Base-by-base conservation (phyloP, 2,797 vertebrate species). In the Pangasius larnaudii region DNA sequence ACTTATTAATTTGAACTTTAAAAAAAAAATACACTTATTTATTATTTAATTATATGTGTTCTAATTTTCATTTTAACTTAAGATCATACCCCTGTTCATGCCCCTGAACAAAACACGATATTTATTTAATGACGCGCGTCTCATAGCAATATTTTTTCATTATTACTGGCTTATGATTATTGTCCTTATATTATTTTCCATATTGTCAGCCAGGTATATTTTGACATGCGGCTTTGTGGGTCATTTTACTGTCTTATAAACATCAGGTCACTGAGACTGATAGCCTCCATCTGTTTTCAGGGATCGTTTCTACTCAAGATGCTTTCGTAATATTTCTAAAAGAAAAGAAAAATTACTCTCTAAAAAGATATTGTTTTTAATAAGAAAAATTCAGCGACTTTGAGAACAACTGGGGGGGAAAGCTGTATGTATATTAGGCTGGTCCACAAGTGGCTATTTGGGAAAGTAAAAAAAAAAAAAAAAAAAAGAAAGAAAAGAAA, bases 381-480 rank as follows among this genome's bases (percentile, higher is more conserved):
- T 77, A n/a, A 49, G 3, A 86, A 33, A 85, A 65, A 56, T 27
- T 42, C 18, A 8, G 33, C 2, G 33, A 81, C 10, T 86, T 75
- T 30, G 16, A 36, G 75, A 80, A 61, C 13, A 67, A 88, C 10
- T 65, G 33, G 9, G 7, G 46, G 10, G 2, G 30, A 89, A 89
- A 86, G 85, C 88, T 89, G 88, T 89, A 89, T 89, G 88, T 78
- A 86, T 89, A 89, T 89, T 46, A 84, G 79, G 61, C 42, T 86
- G 85, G 88, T 75, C 71, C 61, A 74, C 88, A 83, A 72, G 58
- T 89, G 84, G 42, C 79, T 69, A 46, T 90, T 77, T 89, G 82
- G 77, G 56, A 86, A 77, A 65, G 72, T 82, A 65, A 30, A 75
- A 36, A 33, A 19, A 80, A 71, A 33, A 72, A 13, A 10, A 16